A percentile compares a stretch with the other conserved stretches of the same genome.
phyloP scores from a whole-genome alignment of 2,113 vertebrate species.

The Cyanoliseus patagonus region DNA sequence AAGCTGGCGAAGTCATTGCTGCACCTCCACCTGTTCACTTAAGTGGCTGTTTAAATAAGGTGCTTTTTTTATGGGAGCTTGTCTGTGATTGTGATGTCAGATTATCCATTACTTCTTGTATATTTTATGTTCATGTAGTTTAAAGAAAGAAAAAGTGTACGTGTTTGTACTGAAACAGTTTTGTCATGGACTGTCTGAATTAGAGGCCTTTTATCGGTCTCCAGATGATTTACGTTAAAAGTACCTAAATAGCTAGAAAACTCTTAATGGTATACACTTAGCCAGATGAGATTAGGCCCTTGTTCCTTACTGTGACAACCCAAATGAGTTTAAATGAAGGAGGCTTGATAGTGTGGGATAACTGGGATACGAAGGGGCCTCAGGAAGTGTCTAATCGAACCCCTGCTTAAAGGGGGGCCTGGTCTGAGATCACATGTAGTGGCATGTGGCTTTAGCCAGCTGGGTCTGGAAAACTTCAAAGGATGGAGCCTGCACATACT shows the following conservation, averaged over 20 bases:
- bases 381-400: not conserved
- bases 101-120: not conserved
- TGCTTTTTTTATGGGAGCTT: not conserved
- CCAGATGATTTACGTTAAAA: not conserved
- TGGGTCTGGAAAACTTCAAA: not conserved
- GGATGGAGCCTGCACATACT: not conserved
- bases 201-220: not conserved
- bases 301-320: not conserved
- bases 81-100: not conserved
- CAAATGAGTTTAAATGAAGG: not conserved
- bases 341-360: not conserved
- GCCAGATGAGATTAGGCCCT: not conserved
- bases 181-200: not conserved
- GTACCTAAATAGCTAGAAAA: not conserved
- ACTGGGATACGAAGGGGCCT: not conserved
- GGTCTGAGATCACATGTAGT: not conserved
- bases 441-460: not conserved
- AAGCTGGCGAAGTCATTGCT: not conserved
- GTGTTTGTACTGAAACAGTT: not conserved
- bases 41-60: not conserved
- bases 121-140: not conserved
- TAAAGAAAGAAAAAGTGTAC: not conserved
- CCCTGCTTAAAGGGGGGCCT: not conserved
- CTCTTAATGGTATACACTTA: not conserved
- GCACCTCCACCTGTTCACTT: not conserved